Evolutionary conservation across 2,888 invertebrate genomes (phyloP).

Genomic region (Sphecodes monilicornis): DNA sequence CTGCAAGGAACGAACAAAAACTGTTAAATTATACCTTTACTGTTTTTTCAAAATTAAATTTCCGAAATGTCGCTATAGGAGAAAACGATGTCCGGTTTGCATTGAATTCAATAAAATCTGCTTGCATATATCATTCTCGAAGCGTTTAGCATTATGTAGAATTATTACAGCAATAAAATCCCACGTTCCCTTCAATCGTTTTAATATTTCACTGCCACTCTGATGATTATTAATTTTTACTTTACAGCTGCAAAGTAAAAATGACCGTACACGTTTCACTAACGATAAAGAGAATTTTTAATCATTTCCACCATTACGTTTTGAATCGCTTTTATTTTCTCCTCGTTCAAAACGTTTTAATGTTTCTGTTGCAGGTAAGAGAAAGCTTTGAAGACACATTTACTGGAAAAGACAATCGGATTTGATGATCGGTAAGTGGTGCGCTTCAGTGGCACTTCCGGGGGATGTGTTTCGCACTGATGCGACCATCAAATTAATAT

Average conservation of each 20-base stretch:
- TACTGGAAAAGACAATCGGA: neutral
- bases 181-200: neutral
- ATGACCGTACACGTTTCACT: neutral
- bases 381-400: neutral
- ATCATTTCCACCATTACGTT: neutral
- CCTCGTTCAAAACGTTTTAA: neutral
- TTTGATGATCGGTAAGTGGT: conserved; percentile 33
- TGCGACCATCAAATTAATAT: conserved; percentile 39
- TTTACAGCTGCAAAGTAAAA: neutral
- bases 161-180: neutral
- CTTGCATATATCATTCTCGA: neutral
- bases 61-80: neutral
- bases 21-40: neutral
- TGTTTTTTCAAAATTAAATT: neutral
- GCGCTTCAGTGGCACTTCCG: conserved; percentile 15
- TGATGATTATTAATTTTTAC: neutral
- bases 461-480: neutral
- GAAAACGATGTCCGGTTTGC: neutral
- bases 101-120: neutral
- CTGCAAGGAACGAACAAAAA: too few species aligned
- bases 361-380: conserved; percentile 70
- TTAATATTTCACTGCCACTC: neutral
- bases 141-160: neutral
- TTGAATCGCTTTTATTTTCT: neutral
- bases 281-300: neutral